A percentile compares a stretch with the other conserved stretches of the same genome.
These are phyloP conservation scores for Phoxinus dragarum DNA, from an alignment of 2,797 vertebrate genomes.

Conservation along the genomic window DNA sequence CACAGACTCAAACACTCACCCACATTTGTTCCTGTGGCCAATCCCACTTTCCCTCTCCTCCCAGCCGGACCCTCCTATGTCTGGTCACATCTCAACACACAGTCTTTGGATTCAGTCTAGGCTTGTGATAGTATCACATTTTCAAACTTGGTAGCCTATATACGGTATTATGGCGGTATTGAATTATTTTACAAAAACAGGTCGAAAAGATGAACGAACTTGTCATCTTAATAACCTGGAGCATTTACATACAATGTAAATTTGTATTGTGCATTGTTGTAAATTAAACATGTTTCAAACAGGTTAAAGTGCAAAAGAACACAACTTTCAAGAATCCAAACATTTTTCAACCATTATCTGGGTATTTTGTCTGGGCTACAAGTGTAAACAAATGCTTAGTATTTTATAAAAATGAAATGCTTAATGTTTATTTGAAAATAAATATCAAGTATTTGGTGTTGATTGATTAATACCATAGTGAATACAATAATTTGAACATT, in stretches of 20 bases:
- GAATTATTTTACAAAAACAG: neutral
- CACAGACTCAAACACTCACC: constrained; percentile 68
- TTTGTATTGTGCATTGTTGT: neutral
- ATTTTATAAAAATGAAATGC: neutral
- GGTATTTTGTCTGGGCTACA: neutral
- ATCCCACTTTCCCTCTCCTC: constrained; percentile 55
- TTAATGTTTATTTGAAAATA: neutral
- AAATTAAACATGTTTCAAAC: neutral
- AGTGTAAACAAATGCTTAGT: neutral
- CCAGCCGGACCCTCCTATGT: constrained; percentile 53
- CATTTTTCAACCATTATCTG: neutral
- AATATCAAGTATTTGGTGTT: neutral
- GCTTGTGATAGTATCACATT: neutral
- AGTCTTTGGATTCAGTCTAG: constrained; percentile 65
- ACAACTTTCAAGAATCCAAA: neutral
- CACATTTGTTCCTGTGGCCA: constrained; percentile 38
- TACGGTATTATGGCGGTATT: neutral
- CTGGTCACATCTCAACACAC: constrained; percentile 65
- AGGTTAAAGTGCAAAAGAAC: neutral
- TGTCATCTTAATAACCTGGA: neutral
- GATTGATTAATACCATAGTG: neutral
- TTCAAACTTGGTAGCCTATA: neutral
- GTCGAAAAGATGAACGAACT: neutral
- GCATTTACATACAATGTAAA: neutral
- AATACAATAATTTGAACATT: neutral